Percentiles rank a stretch among this genome's conserved stretches.
Evolutionary conservation across 2,113 vertebrate genomes (phyloP).

Genomic region (Sterna hirundo): DNA sequence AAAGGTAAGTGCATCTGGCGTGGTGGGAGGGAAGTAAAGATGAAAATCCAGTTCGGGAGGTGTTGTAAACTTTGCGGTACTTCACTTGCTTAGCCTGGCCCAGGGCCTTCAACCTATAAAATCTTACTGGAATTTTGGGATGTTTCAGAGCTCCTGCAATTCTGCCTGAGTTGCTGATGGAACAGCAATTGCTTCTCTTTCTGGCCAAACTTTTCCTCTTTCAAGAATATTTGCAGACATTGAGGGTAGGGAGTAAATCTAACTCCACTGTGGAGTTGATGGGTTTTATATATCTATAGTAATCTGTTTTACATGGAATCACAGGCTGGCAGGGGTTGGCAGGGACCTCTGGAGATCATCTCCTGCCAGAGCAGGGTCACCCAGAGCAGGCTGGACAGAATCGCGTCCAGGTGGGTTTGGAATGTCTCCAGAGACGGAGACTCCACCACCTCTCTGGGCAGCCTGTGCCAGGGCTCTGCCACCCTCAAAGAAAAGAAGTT

Average conservation of each 20-base stretch:
- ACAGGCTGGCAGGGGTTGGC: not conserved
- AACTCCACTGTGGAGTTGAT: not conserved
- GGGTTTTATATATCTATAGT: not conserved
- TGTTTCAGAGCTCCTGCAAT: not conserved
- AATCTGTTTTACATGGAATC: not conserved
- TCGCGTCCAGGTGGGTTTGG: not conserved
- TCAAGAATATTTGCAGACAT: not conserved
- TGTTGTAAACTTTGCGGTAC: not conserved
- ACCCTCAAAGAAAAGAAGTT: not conserved
- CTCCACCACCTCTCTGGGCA: not conserved
- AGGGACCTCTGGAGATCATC: not conserved
- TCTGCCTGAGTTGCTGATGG: not conserved
- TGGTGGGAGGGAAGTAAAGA: not conserved
- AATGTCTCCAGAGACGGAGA: not conserved
- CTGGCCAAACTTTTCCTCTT: not conserved
- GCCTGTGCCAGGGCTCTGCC: not conserved
- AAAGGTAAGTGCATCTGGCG: slow-evolving; percentile 73
- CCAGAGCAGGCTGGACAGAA: not conserved
- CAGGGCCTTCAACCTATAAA: not conserved
- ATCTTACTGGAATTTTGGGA: not conserved
- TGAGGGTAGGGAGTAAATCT: not conserved
- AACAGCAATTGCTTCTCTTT: not conserved
- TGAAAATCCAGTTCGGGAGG: not conserved
- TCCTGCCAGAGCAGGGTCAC: not conserved
- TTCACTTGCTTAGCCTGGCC: not conserved